These are phyloP conservation scores for Oceanodroma leucorhoa DNA, from an alignment of 2,797 vertebrate species.

Conservation along the genomic window DNA sequence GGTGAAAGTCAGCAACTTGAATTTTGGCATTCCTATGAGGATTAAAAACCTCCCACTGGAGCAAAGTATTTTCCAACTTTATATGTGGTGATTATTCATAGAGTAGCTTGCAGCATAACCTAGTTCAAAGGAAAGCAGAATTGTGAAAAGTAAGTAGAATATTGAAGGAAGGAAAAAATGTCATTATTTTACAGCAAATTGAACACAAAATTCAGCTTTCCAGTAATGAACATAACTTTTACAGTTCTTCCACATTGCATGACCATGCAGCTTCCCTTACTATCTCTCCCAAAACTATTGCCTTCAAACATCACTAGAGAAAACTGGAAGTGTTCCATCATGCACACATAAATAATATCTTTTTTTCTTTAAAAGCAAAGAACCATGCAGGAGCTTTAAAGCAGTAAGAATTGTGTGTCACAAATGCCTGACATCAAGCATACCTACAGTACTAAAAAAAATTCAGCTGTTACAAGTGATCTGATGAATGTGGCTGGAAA, in stretches of 20 bases:
- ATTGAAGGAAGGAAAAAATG: neutral
- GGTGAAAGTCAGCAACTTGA: conserved; percentile 14
- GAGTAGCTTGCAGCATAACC: neutral
- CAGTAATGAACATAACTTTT: neutral
- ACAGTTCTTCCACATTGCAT: neutral
- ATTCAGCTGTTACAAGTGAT: neutral
- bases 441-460: neutral
- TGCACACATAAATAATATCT: neutral
- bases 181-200: neutral
- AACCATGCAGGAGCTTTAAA: neutral
- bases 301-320: neutral
- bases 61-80: neutral
- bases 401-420: neutral
- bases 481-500: neutral
- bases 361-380: neutral
- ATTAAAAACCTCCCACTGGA: conserved; percentile 22
- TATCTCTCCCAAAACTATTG: neutral
- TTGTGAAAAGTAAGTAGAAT: neutral
- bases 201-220: neutral
- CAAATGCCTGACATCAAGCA: neutral
- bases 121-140: neutral
- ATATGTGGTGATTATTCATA: neutral
- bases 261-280: neutral
- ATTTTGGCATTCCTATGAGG: conserved; percentile 48
- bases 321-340: neutral